phyloP scores from a whole-genome alignment of 2,888 invertebrate species.

The Harpalus rufipes region DNA sequence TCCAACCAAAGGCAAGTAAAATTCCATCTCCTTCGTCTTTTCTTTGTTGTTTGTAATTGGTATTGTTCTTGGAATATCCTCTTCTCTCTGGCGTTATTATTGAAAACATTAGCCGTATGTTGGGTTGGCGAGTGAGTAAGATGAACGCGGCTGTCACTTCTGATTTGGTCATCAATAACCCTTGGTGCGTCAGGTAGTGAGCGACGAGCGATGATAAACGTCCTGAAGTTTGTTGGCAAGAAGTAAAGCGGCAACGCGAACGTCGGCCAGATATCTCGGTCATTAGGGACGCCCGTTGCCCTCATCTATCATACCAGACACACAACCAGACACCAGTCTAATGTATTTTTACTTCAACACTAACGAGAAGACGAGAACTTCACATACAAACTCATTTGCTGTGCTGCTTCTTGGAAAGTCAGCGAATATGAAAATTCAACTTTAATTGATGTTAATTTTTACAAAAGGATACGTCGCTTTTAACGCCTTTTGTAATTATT shows the following conservation, averaged over 20 bases:
- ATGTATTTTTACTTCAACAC: constrained; percentile 3
- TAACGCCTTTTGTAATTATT: constrained; percentile 71
- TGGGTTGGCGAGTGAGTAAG: constrained; percentile 75
- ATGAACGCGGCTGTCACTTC: constrained; percentile 76
- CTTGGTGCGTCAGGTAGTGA: constrained; percentile 62
- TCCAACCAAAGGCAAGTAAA: too few relatives aligned
- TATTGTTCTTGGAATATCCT: background rate
- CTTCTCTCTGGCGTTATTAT: constrained; percentile 70
- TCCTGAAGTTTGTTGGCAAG: constrained; percentile 73
- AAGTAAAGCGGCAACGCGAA: constrained; percentile 72
- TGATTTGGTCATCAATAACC: constrained; percentile 77
- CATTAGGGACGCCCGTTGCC: constrained; percentile 75
- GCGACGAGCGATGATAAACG: constrained; percentile 74
- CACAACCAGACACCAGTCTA: constrained; percentile 1
- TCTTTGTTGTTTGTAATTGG: background rate
- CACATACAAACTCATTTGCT: constrained; percentile 69
- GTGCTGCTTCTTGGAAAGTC: constrained; percentile 19
- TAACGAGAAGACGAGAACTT: background rate
- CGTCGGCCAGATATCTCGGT: constrained; percentile 75
- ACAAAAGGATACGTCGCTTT: too few relatives aligned
- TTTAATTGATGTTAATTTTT: background rate
- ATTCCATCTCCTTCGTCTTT: too few relatives aligned
- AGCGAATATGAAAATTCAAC: background rate
- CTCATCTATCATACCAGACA: constrained; percentile 74
- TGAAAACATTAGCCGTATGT: constrained; percentile 74